Base-by-base conservation (phyloP, 2,797 vertebrate species). In the Phataginus tricuspis region DNA sequence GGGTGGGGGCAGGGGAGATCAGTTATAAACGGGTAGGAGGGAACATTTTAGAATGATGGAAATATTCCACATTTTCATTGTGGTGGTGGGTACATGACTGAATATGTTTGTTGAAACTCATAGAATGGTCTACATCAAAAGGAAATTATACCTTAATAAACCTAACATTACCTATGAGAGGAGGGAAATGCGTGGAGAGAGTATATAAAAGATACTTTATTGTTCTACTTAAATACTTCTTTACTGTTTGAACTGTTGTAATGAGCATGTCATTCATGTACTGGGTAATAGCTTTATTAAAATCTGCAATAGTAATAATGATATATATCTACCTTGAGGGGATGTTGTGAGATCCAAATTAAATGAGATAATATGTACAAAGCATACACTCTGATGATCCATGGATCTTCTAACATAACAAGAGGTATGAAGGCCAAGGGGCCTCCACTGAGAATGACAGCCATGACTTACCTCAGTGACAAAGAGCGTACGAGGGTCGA, bases 401-500 rank as follows among this genome's bases (percentile, higher is more conserved):
- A 23, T 0, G 8, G n/a, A 49, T 85, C 69, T 94, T 90, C 87
- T 27, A 2, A 59, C 88, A 88, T 39, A 72, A 78, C 72, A 80
- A 45, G 45, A 66, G 64, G 55, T 29, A 53, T 34, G 94, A 77
- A 89, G n/a, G 72, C 82, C 78, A 31, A 69, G 27, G 51, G 55
- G 42, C 37, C 55, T 45, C 92, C 45, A 11, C 0, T 6, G 19
- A 91, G 74, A 66, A 37, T 29, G 68, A 45, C 21, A 19, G 37
- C 64, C 64, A 14, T 1, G 42, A 92, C 86, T 98, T 99, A 99
- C 99, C 99, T 99, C 99, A 0, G 99, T 99, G 69, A 99, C 99
- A 64, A 99, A 99, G 66, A 99, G 99, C 0, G 99, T 99, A 59
- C 99, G 99, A 1, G 99, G 99, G 97, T 99, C 99, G 4, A 99